A percentile compares a stretch with the other conserved stretches of the same genome.
phyloP scores from a whole-genome alignment of 2,797 vertebrate species.

The Enteromius trimaculatus region DNA sequence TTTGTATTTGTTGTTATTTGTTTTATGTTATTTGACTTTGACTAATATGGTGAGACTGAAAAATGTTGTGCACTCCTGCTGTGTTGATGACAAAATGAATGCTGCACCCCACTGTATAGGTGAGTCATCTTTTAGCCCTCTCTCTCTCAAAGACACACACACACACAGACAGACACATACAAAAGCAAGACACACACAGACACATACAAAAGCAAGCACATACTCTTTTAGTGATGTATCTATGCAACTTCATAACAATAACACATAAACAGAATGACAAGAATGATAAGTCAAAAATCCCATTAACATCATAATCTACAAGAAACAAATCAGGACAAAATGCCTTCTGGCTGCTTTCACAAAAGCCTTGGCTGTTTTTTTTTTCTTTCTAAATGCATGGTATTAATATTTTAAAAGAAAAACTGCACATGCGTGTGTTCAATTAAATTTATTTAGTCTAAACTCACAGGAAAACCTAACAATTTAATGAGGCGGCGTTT shows the following conservation, averaged over 20 bases:
- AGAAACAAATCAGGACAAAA: slow-evolving; percentile 1
- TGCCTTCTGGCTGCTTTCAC: neutral
- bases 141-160: neutral
- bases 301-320: neutral
- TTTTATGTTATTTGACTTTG: no score
- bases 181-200: neutral
- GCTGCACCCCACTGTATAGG: slow-evolving; percentile 48
- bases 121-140: slow-evolving; percentile 55
- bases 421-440: neutral
- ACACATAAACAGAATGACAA: neutral
- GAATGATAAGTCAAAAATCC: neutral
- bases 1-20: no score
- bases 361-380: neutral
- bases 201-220: neutral
- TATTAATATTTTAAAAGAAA: neutral
- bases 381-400: neutral
- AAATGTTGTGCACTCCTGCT: neutral
- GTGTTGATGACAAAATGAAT: slow-evolving; percentile 35
- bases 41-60: neutral
- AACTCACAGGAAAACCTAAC: neutral
- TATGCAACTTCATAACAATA: neutral
- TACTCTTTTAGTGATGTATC: neutral
- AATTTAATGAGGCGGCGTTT: neutral
- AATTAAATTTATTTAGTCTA: neutral
- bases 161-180: slow-evolving; percentile 6